Base-by-base conservation (phyloP, 2,888 invertebrate species). In the Andrena camellia region DNA sequence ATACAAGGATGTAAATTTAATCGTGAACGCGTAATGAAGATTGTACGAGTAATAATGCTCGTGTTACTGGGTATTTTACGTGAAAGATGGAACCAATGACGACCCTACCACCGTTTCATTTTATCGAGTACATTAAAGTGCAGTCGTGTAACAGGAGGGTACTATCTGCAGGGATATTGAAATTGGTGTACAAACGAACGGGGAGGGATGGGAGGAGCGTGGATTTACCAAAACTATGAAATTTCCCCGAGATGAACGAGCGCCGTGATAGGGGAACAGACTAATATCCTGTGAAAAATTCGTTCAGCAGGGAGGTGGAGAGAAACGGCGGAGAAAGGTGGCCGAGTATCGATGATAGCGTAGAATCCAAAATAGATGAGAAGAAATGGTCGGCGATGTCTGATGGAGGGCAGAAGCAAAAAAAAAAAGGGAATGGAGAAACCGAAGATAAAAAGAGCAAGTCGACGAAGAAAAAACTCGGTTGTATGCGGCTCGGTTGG, bases 241-340 rank as follows among this genome's bases (percentile, higher is more conserved):
- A 79, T 71, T 63, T 48, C 67, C 5, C 26, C 42, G 67, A 48
- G 33, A 73, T 70, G 73, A 72, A 77, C 35, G 48, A 10, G 8
- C 29, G 17, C 7, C 54, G 26, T 60, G 75, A 69, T 66, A 64
- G 62, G 50, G 74, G 50, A 73, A 72, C 64, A 42, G 77, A 60
- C 79, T 74, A 84, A 84, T 82, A 75, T 70, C 68, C 33, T 60
- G 69, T 59, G 80, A 63, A 84, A 81, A 77, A 84, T 79, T 77
- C 69, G 75, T 57, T 67, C 52, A 48, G 59, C 42, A 17, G 26
- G 6, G 8, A 17, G 57, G 50, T 26, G 71, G 59, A 48, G 31
- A n/a, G 33, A 78, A 72, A 29, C 29, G 50, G n/a, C 62, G 17
- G n/a, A 48, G 76, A 72, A 29, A 26, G 35, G 23, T 62, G 17